These are phyloP conservation scores for Saxidomus purpurata DNA, from an alignment of 1,140 invertebrate species.

Conservation along the genomic window DNA sequence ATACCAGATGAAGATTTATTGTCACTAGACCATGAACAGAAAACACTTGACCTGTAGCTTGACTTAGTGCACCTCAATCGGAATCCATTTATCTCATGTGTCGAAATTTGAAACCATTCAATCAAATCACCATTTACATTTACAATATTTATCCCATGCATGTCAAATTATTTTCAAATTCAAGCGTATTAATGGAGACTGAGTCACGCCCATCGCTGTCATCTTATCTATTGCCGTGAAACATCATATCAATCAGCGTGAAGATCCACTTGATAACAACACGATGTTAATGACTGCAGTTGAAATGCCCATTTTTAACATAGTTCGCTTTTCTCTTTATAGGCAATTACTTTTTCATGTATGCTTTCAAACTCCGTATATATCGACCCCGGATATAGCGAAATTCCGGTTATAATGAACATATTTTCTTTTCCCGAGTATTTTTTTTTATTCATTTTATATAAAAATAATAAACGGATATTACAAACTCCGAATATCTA, in stretches of 20 bases:
- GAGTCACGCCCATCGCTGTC: constrained; percentile 13
- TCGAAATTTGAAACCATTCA: constrained; percentile 9
- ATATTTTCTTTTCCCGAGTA: no score
- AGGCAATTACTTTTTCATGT: no score
- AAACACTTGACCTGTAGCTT: neutral
- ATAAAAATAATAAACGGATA: no score
- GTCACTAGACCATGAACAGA: no score
- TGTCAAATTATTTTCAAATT: constrained; percentile 14
- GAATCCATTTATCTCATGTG: neutral
- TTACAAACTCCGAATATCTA: no score
- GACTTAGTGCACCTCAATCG: neutral
- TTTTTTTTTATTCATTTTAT: no score
- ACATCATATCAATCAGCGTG: neutral
- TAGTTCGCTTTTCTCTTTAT: no score
- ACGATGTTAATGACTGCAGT: constrained; percentile 4
- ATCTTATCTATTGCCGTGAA: constrained; percentile 7
- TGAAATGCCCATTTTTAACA: neutral
- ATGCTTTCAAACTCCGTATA: no score
- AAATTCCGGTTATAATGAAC: no score
- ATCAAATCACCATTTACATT: constrained; percentile 5
- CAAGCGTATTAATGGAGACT: neutral
- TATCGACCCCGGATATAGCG: no score
- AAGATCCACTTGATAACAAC: constrained; percentile 18
- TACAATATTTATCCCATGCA: neutral
- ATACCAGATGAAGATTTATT: no score